Evolutionary conservation across 2,888 invertebrate species (phyloP), one percentile per base, ranked within the genome.

Genomic region (Altica lythri): DNA sequence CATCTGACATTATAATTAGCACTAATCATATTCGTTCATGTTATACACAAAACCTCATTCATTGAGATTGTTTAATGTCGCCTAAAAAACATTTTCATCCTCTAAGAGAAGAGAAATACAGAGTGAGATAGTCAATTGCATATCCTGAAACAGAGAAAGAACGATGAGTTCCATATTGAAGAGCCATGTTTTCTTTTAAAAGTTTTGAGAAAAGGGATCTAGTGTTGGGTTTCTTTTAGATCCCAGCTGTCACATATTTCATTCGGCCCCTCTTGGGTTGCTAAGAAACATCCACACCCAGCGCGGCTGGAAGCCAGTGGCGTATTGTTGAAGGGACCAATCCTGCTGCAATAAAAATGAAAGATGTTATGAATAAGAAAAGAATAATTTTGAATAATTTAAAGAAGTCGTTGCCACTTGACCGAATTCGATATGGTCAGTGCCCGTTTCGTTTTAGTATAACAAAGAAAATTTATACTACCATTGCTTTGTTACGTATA

Each of bases 201-300:
- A 40, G 27, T 47, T 49, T 48, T 53, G 45, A 30, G 51, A 51
- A 59, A n/a, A 55, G 52, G 54, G 52, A 51, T 47, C 54, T 42
- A 43, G 48, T 59, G 55, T 55, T 57, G 59, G 51, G 17, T 40
- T 52, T 59, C 55, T 60, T n/a, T n/a, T 55, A 46, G 42, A 38
- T 29, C 45, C 30, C 48, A 56, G 61, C 61, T 62, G 61, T 62
- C 60, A 60, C 59, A 62, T 62, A 62, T 55, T 58, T 62, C 56
- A 62, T 54, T 48, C 37, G 53, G 55, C 59, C 61, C 59, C 61
- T 59, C 59, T 54, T 53, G 57, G 49, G 49, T 51, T 52, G 58
- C 58, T 53, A 48, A 53, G 60, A 53, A 46, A 42, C 42, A 49
- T 40, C 18, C 51, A 52, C 35, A 49, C 40, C 49, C 49, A 49